Conservation (phyloP, 2,888 invertebrate genomes). For the Cosmorhoe ocellata region DNA sequence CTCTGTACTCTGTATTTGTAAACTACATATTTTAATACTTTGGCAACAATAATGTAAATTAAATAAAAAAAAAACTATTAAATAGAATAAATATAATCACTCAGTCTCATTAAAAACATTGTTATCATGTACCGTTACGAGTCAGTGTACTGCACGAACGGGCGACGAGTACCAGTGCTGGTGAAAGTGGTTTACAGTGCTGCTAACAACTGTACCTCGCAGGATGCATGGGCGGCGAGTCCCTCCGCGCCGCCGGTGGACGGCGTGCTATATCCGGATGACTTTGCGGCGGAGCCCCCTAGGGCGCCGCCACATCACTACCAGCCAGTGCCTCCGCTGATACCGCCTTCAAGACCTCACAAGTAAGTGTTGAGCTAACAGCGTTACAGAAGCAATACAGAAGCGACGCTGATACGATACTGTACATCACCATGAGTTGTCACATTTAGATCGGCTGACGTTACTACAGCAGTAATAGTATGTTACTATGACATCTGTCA, state of each 20-base stretch:
- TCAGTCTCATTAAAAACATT: no score
- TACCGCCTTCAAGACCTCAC: slow-evolving; percentile 63
- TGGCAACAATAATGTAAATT: no score
- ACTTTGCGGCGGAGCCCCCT: slow-evolving; percentile 82
- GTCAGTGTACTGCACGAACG: slow-evolving; percentile 18
- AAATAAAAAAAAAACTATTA: no score
- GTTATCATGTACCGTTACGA: slow-evolving; percentile 20
- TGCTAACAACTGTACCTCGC: background rate
- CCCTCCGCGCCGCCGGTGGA: slow-evolving; percentile 74
- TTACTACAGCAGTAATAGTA: no score
- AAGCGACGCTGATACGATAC: no score
- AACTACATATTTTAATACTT: no score
- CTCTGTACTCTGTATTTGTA: no score
- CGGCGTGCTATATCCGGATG: slow-evolving; percentile 84
- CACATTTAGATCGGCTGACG: no score
- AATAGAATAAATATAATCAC: no score
- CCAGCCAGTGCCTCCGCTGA: slow-evolving; percentile 66
- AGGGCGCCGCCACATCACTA: slow-evolving; percentile 70
- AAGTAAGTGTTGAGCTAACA: slow-evolving; percentile 38
- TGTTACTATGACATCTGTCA: no score
- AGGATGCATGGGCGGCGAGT: slow-evolving; percentile 68
- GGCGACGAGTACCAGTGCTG: slow-evolving; percentile 4
- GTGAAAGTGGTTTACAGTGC: slow-evolving; percentile 11
- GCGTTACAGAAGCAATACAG: no score
- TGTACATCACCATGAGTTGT: no score